Conservation (phyloP, 2,888 invertebrate species). For the Scelioninae gen. 2 region DNA sequence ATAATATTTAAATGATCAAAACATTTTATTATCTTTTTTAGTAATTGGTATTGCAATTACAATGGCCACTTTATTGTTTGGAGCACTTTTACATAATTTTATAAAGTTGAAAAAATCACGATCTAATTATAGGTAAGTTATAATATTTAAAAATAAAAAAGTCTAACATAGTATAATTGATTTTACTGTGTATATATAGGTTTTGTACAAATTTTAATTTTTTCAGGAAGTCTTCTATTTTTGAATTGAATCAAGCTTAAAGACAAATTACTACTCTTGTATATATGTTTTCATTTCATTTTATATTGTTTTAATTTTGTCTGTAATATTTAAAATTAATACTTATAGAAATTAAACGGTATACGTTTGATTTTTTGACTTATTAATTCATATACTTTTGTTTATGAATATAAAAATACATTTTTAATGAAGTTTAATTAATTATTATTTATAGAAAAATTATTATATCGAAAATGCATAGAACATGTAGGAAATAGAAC, state of each 20-base stretch:
- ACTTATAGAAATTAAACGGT: no score
- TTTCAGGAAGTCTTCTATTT: conserved; percentile 44
- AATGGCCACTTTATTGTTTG: conserved; percentile 21
- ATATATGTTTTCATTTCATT: conserved; percentile 21
- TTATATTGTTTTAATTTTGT: background rate
- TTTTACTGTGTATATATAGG: background rate
- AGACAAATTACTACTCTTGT: conserved; percentile 24
- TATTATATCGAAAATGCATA: no score
- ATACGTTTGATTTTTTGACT: no score
- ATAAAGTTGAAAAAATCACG: conserved; percentile 3
- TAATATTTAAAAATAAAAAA: background rate
- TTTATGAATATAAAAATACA: no score
- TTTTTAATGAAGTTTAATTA: no score
- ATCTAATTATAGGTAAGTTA: background rate
- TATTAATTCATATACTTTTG: no score
- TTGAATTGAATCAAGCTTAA: conserved; percentile 25
- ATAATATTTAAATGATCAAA: no score
- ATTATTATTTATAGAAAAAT: no score
- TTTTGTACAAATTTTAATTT: conserved; percentile 8
- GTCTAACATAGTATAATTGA: no score
- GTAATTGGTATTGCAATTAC: conserved; percentile 31
- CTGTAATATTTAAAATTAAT: background rate
- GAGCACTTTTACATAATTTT: conserved; percentile 23
- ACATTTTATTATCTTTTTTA: no score
- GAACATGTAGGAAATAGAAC: no score